Percentiles rank a stretch among this genome's conserved stretches.
phyloP scores from a whole-genome alignment of 2,797 vertebrate genomes.

The Gadopsis bispinosus region DNA sequence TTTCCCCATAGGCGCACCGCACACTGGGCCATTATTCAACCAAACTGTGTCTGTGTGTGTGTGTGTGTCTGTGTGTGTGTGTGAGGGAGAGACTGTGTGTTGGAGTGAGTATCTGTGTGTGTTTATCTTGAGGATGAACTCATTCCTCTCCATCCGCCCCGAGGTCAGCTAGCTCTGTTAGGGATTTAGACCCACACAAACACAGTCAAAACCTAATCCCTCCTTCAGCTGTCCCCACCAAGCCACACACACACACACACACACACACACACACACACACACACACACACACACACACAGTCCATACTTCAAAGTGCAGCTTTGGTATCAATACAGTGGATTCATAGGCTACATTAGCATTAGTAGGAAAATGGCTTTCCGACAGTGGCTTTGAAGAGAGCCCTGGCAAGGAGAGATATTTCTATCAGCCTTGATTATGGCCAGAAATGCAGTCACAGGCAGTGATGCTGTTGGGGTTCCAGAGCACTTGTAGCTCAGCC shows the following conservation, averaged over 20 bases:
- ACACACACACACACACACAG: constrained; percentile 15
- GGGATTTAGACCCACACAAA: constrained; percentile 70
- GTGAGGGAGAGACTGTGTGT: neutral
- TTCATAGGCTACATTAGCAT: constrained; percentile 49
- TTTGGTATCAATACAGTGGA: constrained; percentile 45
- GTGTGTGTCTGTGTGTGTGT: constrained; percentile 15
- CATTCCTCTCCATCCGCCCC: constrained; percentile 57
- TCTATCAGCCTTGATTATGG: constrained; percentile 43
- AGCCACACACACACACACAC: constrained; percentile 20
- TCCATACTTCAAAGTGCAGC: constrained; percentile 54
- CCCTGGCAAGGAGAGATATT: constrained; percentile 26
- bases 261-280: constrained; percentile 6
- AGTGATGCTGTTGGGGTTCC: constrained; percentile 2
- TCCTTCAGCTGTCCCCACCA: constrained; percentile 52
- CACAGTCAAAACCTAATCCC: constrained; percentile 65
- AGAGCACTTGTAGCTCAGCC: constrained; percentile 12
- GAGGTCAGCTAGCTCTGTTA: constrained; percentile 70
- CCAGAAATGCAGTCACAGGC: constrained; percentile 27
- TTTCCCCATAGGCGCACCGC: constrained; percentile 78
- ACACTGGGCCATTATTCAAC: constrained; percentile 80
- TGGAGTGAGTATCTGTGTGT: constrained; percentile 34
- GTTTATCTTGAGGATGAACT: constrained; percentile 75
- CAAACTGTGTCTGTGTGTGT: constrained; percentile 59
- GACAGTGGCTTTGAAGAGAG: constrained; percentile 30
- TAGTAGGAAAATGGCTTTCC: constrained; percentile 36